Evolutionary conservation across 2,797 vertebrate genomes (phyloP), one percentile per base, ranked within the genome.

Genomic region (Picus viridis): DNA sequence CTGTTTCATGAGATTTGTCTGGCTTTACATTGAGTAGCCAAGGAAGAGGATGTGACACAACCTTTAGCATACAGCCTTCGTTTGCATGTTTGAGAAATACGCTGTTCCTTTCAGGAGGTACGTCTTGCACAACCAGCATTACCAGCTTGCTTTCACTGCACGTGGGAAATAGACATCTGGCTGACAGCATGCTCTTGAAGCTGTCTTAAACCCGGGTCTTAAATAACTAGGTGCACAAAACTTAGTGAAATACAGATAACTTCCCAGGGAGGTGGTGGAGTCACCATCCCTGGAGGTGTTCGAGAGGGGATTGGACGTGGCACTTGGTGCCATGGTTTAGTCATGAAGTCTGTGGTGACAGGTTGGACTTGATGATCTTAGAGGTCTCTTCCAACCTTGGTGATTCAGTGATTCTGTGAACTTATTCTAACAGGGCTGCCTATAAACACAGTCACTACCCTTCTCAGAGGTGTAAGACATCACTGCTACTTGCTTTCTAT

Each of bases 1-100:
- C 22, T 95, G 3, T 69, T 94, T 94, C 62, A 86, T 74, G 62
- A 95, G 82, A 93, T 90, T 93, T 93, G 30, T 88, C 90, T 96
- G 84, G 47, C 72, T 92, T 92, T 83, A 24, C 63, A 20, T 6
- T 86, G 36, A 80, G 93, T 30, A 96, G 64, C 61, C 64, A 76
- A 89, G 70, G 56, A 91, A 85, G 86, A 94, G 70, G 68, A 67
- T 32, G 13, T 71, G 82, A 91, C 56, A 36, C 3, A 62, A 65
- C 58, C 53, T 96, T 96, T 92, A 86, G 64, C 53, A 58, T 67
- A 69, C 18, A 79, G 10, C 26, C 54, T 74, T 92, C 70, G 76
- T 64, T 24, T 92, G 18, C 36, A 6, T 18, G 7, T n/a, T 74
- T 2, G 3, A 86, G 75, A 83, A 92, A 54, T 17, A 47, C 68